A percentile compares a stretch with the other conserved stretches of the same genome.
These are phyloP conservation scores for Scalopus aquaticus DNA, from an alignment of 2,113 vertebrate genomes.

Conservation along the genomic window DNA sequence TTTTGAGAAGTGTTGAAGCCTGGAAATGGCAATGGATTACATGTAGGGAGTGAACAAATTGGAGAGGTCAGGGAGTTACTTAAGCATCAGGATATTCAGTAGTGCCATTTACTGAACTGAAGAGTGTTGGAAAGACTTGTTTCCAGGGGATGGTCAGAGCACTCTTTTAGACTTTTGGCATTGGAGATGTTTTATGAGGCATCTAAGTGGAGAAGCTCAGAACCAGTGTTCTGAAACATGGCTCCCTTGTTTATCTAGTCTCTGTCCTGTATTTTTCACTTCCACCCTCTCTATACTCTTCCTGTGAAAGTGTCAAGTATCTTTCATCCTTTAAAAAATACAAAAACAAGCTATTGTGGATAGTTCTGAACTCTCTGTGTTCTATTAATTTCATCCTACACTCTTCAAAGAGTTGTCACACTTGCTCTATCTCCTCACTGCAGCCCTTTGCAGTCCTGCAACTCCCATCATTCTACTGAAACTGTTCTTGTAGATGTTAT, in stretches of 20 bases:
- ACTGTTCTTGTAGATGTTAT: neutral
- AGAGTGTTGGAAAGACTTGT: neutral
- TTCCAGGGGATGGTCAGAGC: neutral
- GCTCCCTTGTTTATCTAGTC: neutral
- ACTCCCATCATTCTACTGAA: neutral
- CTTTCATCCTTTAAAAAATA: neutral
- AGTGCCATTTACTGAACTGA: neutral
- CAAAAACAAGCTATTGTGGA: neutral
- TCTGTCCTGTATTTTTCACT: neutral
- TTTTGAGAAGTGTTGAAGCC: neutral
- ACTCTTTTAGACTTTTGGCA: neutral
- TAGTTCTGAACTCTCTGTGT: neutral
- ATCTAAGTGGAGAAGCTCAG: neutral
- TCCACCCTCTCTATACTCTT: neutral
- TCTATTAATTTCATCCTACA: neutral
- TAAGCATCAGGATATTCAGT: neutral
- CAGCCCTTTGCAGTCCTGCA: neutral
- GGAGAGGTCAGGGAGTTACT: neutral
- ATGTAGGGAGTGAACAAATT: neutral
- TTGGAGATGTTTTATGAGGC: neutral
- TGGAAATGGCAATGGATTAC: neutral
- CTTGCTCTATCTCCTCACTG: neutral
- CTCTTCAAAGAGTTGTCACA: neutral
- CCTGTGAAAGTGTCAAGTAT: neutral
- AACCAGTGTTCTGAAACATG: neutral